Percentiles rank a stretch among this genome's conserved stretches.
Evolutionary conservation across 2,797 vertebrate species (phyloP).

Genomic region (Phyllotis vaccarum): DNA sequence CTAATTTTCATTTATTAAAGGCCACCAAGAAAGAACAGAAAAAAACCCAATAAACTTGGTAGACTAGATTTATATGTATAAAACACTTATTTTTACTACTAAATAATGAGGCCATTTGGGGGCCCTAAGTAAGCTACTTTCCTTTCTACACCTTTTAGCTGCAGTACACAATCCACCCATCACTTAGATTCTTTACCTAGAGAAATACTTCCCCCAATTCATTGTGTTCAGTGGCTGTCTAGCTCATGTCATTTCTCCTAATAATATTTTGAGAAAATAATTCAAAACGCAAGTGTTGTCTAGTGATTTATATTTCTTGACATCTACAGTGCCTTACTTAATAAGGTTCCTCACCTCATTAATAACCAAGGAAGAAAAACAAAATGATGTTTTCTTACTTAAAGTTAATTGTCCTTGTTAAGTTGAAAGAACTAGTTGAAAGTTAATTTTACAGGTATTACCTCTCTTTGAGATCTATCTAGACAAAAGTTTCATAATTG

Average conservation of each 20-base stretch:
- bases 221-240: background rate
- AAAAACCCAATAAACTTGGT: conserved; percentile 43
- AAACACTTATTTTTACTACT: background rate
- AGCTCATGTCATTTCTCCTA: background rate
- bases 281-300: background rate
- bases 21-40: conserved; percentile 49
- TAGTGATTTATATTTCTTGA: background rate
- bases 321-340: background rate
- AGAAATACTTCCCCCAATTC: background rate
- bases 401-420: background rate
- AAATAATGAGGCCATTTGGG: background rate
- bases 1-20: background rate
- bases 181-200: background rate
- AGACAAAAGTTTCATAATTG: background rate
- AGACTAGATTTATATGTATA: background rate
- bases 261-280: background rate
- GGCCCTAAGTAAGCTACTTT: background rate
- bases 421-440: no score
- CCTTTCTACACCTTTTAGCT: background rate
- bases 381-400: background rate
- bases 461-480: background rate
- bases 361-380: background rate
- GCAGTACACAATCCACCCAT: background rate
- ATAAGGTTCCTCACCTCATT: background rate
- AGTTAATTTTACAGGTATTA: background rate